These are phyloP conservation scores for Mormyrops boulengeri DNA, from an alignment of 2,797 vertebrate species.

Conservation along the genomic window DNA sequence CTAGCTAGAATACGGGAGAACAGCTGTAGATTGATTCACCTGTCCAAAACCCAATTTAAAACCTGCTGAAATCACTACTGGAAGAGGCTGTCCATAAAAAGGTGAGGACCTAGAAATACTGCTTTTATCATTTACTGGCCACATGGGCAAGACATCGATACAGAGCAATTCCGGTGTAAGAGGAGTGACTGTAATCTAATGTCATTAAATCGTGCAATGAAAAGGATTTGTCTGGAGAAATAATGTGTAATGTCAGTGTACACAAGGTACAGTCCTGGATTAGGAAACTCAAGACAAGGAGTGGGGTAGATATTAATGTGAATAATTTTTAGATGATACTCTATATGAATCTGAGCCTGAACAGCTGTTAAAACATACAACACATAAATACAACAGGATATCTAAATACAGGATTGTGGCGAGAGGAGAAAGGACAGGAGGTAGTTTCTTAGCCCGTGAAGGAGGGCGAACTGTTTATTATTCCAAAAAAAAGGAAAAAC, in stretches of 20 bases:
- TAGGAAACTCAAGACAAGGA: neutral
- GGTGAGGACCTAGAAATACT: neutral
- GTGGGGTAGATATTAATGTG: neutral
- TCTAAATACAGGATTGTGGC: neutral
- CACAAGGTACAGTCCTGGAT: neutral
- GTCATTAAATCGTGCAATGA: neutral
- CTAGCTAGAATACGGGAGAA: neutral
- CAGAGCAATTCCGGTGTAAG: neutral
- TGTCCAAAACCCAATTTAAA: neutral
- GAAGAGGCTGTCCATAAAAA: neutral
- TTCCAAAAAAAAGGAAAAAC: neutral
- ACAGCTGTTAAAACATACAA: neutral
- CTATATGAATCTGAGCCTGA: neutral
- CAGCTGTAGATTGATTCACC: neutral
- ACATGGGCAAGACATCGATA: neutral
- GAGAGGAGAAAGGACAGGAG: neutral
- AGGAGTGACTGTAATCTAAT: neutral
- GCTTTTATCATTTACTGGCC: neutral
- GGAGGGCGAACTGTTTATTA: neutral
- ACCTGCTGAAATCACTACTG: neutral
- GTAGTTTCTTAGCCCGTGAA: neutral
- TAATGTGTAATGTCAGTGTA: neutral
- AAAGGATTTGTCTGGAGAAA: neutral
- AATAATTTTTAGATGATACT: neutral
- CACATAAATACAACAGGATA: neutral